Base-by-base conservation (phyloP, 2,797 vertebrate species). In the Coranthus polyacanthus region DNA sequence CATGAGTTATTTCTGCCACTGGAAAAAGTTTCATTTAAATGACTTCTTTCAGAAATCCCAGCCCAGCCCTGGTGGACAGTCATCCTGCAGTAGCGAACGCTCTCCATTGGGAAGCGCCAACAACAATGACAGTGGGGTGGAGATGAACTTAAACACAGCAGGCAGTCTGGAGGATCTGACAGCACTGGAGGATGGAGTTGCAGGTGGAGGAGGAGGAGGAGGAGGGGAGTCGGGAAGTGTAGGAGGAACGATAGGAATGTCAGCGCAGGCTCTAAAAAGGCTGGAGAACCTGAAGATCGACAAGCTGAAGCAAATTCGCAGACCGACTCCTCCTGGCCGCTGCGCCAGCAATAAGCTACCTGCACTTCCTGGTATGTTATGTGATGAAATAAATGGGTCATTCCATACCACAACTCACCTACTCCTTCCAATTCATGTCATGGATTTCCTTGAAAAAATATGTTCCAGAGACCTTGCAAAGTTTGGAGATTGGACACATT, bases 121-220 rank as follows among this genome's bases (percentile, higher is more conserved):
- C 88, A 99, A 99, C 89, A 99, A 98, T 0, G 98, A 99, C 92
- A 99, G 98, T 0, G 98, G 97, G 0, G 98, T 99, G 72, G 98
- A 99, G 91, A 98, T 99, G 98, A 94, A 97, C 0, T 94, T 96
- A n/a, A 98, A 97, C 1, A 92, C 95, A 0, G 95, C 96, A 0
- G 97, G 97, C 34, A 99, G 98, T 80, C 95, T 96, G 7, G 98
- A 99, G 84, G 97, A 99, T 71, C 93, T 99, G 79, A 96, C 97
- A 6, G 95, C 93, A 0, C 76, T 97, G 76, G 98, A 98, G 57
- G 98, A 99, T 4, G 83, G 90, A 88, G 85, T 92, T 77, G 91
- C 93, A n/a, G 92, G 92, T n/a, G 90, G 93, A 87, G 20, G 89
- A 74, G 59, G 83, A 67, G 83, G 92, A 86, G 0, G 72, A 80